Conservation (phyloP, 2,888 invertebrate genomes). For the Agrotis exclamationis region DNA sequence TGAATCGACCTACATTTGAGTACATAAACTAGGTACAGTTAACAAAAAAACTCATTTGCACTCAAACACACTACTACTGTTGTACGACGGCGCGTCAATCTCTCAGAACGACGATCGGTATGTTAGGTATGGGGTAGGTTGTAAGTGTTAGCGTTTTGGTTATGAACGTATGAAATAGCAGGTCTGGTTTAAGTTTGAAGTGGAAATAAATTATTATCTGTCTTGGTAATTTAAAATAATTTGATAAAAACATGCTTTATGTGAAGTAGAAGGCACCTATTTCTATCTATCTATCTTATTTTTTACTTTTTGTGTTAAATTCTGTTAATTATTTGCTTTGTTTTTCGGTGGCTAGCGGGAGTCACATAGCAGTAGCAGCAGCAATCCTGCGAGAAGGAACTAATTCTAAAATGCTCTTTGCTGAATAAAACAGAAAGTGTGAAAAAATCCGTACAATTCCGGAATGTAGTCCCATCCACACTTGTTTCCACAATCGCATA, state of each 20-base stretch:
- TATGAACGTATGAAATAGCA: too few species aligned
- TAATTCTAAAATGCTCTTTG: too few species aligned
- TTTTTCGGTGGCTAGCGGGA: too few species aligned
- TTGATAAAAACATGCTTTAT: too few species aligned
- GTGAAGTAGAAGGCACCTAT: neutral
- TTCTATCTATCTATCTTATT: too few species aligned
- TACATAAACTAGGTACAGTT: conserved; percentile 61
- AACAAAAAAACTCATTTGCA: conserved; percentile 86
- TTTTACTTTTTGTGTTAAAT: too few species aligned
- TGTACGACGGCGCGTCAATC: conserved; percentile 80
- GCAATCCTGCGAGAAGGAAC: too few species aligned
- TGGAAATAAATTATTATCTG: neutral
- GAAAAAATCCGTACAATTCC: neutral
- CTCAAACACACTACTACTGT: conserved; percentile 80
- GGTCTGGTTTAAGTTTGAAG: too few species aligned
- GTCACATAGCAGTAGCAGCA: too few species aligned
- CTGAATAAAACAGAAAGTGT: neutral
- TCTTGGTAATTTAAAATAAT: neutral
- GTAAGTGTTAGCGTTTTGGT: conserved; percentile 57
- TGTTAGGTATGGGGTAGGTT: conserved; percentile 67
- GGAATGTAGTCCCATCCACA: too few species aligned
- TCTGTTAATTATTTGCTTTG: too few species aligned
- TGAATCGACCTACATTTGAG: conserved; percentile 60
- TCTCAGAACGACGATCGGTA: conserved; percentile 80
- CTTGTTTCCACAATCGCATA: too few species aligned